phyloP scores from a whole-genome alignment of 2,113 vertebrate species.

The Martes martes region DNA sequence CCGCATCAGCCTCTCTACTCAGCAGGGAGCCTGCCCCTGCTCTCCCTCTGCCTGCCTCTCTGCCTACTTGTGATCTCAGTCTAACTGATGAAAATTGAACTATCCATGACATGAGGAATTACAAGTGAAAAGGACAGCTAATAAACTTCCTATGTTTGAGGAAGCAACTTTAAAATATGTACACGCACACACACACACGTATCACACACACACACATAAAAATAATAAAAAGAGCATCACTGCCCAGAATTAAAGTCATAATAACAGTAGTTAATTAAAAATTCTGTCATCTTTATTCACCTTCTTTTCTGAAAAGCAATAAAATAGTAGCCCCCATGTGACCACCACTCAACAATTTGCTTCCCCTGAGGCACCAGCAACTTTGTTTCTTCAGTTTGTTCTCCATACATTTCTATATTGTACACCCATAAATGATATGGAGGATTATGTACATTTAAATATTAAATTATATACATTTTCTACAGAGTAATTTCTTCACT shows the following conservation, averaged over 20 bases:
- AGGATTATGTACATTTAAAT: neutral
- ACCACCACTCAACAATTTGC: neutral
- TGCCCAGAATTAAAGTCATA: constrained; percentile 1
- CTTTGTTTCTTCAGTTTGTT: neutral
- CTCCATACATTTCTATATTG: neutral
- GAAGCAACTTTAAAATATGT: neutral
- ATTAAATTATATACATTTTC: neutral
- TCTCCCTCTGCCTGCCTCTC: too few relatives aligned
- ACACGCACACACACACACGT: neutral
- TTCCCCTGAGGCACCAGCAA: neutral
- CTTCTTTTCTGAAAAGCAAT: neutral
- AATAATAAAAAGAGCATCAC: neutral
- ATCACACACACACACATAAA: neutral
- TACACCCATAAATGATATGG: neutral
- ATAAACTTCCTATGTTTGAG: neutral
- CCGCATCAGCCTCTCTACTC: too few relatives aligned
- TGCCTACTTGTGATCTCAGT: neutral
- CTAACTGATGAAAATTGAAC: neutral
- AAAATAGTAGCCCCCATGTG: neutral
- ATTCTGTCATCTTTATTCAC: neutral
- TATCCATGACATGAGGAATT: neutral
- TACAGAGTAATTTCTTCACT: neutral
- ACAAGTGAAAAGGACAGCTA: neutral
- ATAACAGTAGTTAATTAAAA: neutral
- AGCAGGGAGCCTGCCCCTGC: too few relatives aligned